phyloP scores from a whole-genome alignment of 1,140 invertebrate genomes.

The Hypothenemus hampei region DNA sequence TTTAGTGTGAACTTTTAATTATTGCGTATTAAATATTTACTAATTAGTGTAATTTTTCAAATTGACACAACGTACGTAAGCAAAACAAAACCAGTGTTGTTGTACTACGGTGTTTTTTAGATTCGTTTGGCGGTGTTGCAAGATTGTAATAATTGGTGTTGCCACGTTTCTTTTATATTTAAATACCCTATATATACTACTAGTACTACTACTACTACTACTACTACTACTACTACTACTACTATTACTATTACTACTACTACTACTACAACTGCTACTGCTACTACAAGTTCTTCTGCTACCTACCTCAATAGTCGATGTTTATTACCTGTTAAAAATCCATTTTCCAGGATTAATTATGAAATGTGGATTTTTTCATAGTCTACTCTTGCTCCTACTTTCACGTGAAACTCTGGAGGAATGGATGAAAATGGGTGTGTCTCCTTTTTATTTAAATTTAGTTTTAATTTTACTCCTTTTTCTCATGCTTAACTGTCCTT shows the following conservation, averaged over 20 bases:
- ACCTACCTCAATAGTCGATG: no score
- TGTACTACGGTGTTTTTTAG: not conserved
- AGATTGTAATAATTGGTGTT: constrained; percentile 10
- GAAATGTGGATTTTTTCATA: constrained; percentile 27
- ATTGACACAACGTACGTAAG: no score
- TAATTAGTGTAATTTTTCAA: no score
- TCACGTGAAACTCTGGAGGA: constrained; percentile 22
- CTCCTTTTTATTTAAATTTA: constrained; percentile 1
- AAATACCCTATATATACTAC: no score
- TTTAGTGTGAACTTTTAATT: no score
- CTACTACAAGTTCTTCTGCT: constrained; percentile 14
- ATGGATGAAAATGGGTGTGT: constrained; percentile 28
- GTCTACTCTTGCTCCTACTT: constrained; percentile 23
- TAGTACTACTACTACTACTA: no score
- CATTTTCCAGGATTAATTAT: constrained; percentile 21
- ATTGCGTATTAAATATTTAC: no score
- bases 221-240: no score
- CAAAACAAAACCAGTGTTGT: not conserved
- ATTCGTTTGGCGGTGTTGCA: constrained; percentile 6
- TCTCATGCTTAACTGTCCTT: no score
- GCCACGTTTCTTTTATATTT: no score
- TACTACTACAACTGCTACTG: constrained; percentile 8
- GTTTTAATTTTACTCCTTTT: not conserved
- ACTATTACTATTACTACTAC: no score
- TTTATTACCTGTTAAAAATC: constrained; percentile 16